Evolutionary conservation across 2,888 invertebrate species (phyloP), one percentile per base, ranked within the genome.

Genomic region (Heliconius cydno): DNA sequence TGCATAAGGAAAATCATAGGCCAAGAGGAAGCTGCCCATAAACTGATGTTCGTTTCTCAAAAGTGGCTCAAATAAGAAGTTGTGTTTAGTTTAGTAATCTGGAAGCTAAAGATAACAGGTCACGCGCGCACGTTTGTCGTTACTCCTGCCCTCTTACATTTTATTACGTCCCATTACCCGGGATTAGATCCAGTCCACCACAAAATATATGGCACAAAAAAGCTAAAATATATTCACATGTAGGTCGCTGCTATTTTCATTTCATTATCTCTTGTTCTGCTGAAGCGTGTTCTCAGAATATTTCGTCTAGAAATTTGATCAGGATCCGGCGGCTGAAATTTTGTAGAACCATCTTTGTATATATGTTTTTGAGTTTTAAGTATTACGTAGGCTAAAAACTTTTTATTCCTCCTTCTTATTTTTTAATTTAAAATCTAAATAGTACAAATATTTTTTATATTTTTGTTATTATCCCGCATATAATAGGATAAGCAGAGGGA

Each of bases 81-180:
- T 76, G 83, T 85, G 84, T 85, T 84, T 84, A 84, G 83, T 83
- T 84, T 84, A 85, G 83, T 83, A 81, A 83, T 82, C 79, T 82
- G 79, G 71, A 88, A 90, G 90, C 87, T 88, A 73, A 86, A 87
- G 91, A 90, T 91, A 92, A 88, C 91, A 89, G 91, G 92, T 93
- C 92, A 94, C 93, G 93, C 86, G 90, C 92, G 91, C 91, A 92
- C 93, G 93, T 92, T 91, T 92, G 91, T 90, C 92, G 91, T 93
- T 92, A 92, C 90, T 89, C 82, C 87, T 89, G 88, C 90, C 89
- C 93, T 93, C 92, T 93, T 93, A 93, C 93, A 92, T 93, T 94
- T 94, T 94, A 94, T 93, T 92, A 91, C 90, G 87, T 87, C 89
- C 91, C 92, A 92, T 94, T 93, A 93, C 92, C 91, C 90, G 89